Evolutionary conservation across 2,113 vertebrate genomes (phyloP).

Genomic region (Anthoscopus minutus): DNA sequence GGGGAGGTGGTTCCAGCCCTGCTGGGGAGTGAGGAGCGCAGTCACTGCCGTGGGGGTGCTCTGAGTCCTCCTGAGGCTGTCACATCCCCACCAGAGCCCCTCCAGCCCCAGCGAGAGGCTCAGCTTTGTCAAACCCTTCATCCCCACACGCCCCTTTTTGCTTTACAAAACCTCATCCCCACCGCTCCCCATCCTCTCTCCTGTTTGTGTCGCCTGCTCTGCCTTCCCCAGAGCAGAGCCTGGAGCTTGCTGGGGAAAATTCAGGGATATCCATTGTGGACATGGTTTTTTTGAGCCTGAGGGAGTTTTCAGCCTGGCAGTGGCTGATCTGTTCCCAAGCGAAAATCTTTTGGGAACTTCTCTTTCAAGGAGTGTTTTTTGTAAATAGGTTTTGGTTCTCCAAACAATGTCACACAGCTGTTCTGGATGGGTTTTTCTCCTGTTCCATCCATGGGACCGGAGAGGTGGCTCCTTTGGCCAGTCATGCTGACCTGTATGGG

Average conservation of each 20-base stretch:
- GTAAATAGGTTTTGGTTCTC: no score
- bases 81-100: background rate
- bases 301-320: no score
- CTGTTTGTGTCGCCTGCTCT: background rate
- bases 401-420: no score
- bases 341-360: no score
- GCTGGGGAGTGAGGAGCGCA: background rate
- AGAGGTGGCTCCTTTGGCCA: no score
- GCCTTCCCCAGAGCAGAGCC: background rate
- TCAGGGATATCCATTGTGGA: background rate
- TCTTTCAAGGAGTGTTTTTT: no score
- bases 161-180: background rate
- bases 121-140: background rate
- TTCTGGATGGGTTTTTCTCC: no score
- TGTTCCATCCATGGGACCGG: no score
- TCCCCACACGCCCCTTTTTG: background rate
- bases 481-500: no score
- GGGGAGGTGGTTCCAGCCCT: background rate
- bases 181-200: background rate
- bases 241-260: background rate
- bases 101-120: background rate
- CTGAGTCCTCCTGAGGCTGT: accelerated
- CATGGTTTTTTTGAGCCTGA: no score
- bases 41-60: background rate
- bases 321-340: no score